Evolutionary conservation across 2,113 vertebrate genomes (phyloP).

Genomic region (Rhadina sibilatrix): DNA sequence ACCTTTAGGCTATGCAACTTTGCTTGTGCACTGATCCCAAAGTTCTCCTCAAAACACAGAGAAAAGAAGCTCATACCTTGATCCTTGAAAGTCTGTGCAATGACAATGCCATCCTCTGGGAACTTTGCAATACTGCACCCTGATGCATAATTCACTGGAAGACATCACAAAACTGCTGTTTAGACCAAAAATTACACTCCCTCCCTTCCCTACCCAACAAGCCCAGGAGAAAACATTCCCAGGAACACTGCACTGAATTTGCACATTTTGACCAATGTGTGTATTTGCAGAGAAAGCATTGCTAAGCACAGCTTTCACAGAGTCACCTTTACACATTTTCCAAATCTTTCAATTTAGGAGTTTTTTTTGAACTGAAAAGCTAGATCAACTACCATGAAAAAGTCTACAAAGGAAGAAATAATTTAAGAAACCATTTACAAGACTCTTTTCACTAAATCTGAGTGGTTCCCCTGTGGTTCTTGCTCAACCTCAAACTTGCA

Average conservation of each 20-base stretch:
- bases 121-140: conserved; percentile 96
- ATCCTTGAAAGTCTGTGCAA: conserved; percentile 95
- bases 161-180: not conserved
- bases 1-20: not conserved
- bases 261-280: not conserved
- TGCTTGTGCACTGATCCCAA: not conserved
- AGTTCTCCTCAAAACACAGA: not conserved
- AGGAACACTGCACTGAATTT: not conserved
- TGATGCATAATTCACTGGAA: conserved; percentile 95
- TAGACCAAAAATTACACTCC: not conserved
- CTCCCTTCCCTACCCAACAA: not conserved
- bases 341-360: not conserved
- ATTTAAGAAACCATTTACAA: not conserved
- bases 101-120: conserved; percentile 94
- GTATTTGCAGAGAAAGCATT: not conserved
- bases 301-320: not conserved
- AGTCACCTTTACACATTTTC: not conserved
- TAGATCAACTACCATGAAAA: not conserved
- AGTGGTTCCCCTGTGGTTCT: not conserved
- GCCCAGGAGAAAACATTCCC: not conserved
- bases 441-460: not conserved
- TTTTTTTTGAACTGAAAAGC: not conserved
- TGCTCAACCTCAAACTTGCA: not conserved
- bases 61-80: conserved; percentile 81
- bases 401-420: not conserved